These are phyloP conservation scores for Agriopis leucophaearia DNA, from an alignment of 2,888 invertebrate genomes.

Conservation along the genomic window DNA sequence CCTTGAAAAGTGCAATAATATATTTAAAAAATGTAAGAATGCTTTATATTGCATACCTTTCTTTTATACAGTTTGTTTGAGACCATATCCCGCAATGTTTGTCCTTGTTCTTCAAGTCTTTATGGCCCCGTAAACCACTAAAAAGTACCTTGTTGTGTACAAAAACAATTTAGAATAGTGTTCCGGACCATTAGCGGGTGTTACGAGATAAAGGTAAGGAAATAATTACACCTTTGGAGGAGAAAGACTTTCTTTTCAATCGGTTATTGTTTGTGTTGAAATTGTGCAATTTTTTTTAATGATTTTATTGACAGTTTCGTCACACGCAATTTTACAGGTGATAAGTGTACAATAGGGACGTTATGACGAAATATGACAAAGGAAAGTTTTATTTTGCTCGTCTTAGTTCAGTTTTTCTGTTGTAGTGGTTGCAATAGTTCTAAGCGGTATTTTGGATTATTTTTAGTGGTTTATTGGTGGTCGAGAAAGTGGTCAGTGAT, in stretches of 20 bases:
- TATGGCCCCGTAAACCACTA: constrained; percentile 83
- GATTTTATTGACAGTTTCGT: constrained; percentile 52
- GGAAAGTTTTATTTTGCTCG: constrained; percentile 50
- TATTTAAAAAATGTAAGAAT: constrained; percentile 18
- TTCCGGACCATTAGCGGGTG: constrained; percentile 72
- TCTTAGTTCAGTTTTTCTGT: constrained; percentile 43
- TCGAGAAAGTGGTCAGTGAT: too few relatives aligned
- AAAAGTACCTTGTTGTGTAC: constrained; percentile 75
- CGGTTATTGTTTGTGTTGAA: constrained; percentile 61
- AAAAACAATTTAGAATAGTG: constrained; percentile 73
- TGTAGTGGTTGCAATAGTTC: constrained; percentile 50
- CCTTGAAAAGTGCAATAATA: constrained; percentile 36
- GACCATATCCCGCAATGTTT: constrained; percentile 81
- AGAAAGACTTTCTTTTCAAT: constrained; percentile 80
- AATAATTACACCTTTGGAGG: constrained; percentile 78
- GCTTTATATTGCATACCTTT: constrained; percentile 44
- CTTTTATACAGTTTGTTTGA: constrained; percentile 43
- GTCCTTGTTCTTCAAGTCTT: constrained; percentile 76
- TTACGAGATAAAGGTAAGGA: constrained; percentile 72
- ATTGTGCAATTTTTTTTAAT: constrained; percentile 66
- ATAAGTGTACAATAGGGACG: constrained; percentile 55
- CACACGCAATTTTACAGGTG: constrained; percentile 64
- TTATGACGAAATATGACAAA: constrained; percentile 51
- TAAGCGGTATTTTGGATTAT: not conserved
- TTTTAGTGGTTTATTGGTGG: not conserved